Conservation (phyloP, 2,113 vertebrate species). For the Pagrus major region DNA sequence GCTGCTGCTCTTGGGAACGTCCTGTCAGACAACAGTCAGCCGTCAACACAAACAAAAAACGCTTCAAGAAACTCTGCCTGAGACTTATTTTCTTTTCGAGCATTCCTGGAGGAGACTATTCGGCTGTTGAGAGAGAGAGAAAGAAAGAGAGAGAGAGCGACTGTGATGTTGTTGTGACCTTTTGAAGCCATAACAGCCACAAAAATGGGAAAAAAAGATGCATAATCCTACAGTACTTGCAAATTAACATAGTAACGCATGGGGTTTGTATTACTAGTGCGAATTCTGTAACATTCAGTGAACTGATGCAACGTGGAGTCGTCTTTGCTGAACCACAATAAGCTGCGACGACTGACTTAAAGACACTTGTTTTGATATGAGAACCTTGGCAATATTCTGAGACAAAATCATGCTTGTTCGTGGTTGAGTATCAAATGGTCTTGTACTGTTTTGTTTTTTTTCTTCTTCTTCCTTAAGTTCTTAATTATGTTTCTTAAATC, state of each 20-base stretch:
- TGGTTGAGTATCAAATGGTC: slow-evolving; percentile 77
- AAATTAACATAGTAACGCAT: slow-evolving; percentile 80
- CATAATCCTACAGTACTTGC: slow-evolving; percentile 70
- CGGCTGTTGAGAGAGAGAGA: slow-evolving; percentile 62
- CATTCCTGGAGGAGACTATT: slow-evolving; percentile 64
- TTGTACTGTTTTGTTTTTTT: slow-evolving; percentile 63
- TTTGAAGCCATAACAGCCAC: slow-evolving; percentile 79
- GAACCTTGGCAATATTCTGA: slow-evolving; percentile 81
- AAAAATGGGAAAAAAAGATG: slow-evolving; percentile 61
- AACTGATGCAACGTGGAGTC: slow-evolving; percentile 78
- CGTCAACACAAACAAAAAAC: slow-evolving; percentile 42
- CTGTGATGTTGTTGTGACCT: slow-evolving; percentile 69
- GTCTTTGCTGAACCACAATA: slow-evolving; percentile 74
- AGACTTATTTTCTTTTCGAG: slow-evolving; percentile 58
- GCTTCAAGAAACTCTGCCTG: slow-evolving; percentile 33
- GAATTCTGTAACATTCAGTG: slow-evolving; percentile 78
- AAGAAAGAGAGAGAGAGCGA: slow-evolving; percentile 24
- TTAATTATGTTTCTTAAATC: slow-evolving; percentile 67
- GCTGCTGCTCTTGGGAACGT: slow-evolving; percentile 51
- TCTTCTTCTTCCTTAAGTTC: slow-evolving; percentile 46
- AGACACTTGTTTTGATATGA: slow-evolving; percentile 82
- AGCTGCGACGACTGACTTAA: slow-evolving; percentile 68
- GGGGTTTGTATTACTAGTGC: slow-evolving; percentile 80
- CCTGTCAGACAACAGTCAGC: slow-evolving; percentile 59
- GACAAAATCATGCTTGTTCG: slow-evolving; percentile 76